Percentiles rank a stretch among this genome's conserved stretches.
Conservation (phyloP, 1,140 invertebrate genomes). For the Oryctes rhinoceros region DNA sequence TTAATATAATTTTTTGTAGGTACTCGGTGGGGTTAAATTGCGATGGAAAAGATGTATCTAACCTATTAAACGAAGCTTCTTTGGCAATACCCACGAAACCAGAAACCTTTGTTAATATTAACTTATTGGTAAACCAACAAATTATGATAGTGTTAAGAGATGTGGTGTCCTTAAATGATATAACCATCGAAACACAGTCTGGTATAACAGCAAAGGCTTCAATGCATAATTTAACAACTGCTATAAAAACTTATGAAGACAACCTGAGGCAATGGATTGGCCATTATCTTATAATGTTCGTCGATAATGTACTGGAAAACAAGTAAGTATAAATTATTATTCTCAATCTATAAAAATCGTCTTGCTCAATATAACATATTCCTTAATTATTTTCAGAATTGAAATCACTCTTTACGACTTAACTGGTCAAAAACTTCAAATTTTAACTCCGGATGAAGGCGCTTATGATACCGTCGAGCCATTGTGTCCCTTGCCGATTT, state of each 20-base stretch:
- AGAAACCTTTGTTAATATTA: conserved; percentile 48
- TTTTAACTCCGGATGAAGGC: conserved; percentile 63
- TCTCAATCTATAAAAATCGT: conserved; percentile 39
- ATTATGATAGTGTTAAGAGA: conserved; percentile 50
- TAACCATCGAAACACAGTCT: conserved; percentile 50
- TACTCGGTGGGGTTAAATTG: conserved; percentile 65
- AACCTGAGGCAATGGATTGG: conserved; percentile 59
- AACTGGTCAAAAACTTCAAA: conserved; percentile 67
- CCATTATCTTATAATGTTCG: conserved; percentile 64
- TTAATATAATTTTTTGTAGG: conserved; percentile 51
- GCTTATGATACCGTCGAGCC: conserved; percentile 63
- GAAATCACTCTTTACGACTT: conserved; percentile 67
- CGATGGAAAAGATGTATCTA: conserved; percentile 60
- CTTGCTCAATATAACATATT: neutral
- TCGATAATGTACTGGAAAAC: conserved; percentile 66
- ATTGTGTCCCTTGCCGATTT: conserved; percentile 67
- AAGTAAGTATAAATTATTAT: conserved; percentile 60
- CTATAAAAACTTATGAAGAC: conserved; percentile 51
- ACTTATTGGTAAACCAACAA: conserved; percentile 53
- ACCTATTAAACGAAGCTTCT: conserved; percentile 60
- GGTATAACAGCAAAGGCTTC: conserved; percentile 50
- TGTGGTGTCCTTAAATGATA: conserved; percentile 51
- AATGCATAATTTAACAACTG: conserved; percentile 52
- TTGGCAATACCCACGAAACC: conserved; percentile 55
- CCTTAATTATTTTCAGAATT: conserved; percentile 62